These are phyloP conservation scores for Thumatha senex DNA, from an alignment of 2,888 invertebrate genomes.

Conservation along the genomic window DNA sequence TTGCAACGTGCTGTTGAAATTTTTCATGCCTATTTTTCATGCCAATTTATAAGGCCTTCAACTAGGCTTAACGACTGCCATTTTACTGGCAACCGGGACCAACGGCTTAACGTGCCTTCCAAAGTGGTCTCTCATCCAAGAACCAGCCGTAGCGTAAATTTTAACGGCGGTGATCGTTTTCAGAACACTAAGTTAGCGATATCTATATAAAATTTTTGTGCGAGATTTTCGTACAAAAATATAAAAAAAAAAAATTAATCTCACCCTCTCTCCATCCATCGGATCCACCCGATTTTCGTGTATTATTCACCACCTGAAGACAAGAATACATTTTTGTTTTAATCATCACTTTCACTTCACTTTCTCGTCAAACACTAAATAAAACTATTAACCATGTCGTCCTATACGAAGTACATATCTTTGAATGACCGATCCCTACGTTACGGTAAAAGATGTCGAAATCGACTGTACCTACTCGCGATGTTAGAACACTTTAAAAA, in stretches of 20 bases:
- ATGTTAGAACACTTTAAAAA: conserved; percentile 59
- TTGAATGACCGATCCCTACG: conserved; percentile 53
- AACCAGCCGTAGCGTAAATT: too few relatives aligned
- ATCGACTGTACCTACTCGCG: conserved; percentile 64
- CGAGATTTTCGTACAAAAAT: too few relatives aligned
- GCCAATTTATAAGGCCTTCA: too few relatives aligned
- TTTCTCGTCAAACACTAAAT: conserved; percentile 22
- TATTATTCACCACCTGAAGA: conserved; percentile 87
- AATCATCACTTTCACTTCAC: conserved; percentile 50
- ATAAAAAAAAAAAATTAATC: not conserved
- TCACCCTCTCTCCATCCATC: conserved; percentile 83
- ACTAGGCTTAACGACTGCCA: too few relatives aligned
- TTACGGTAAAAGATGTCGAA: conserved; percentile 63
- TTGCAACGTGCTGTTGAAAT: too few relatives aligned
- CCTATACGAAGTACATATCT: conserved; percentile 51
- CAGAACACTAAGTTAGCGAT: too few relatives aligned
- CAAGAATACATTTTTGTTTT: conserved; percentile 42
- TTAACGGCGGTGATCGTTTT: too few relatives aligned
- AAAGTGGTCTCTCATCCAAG: too few relatives aligned
- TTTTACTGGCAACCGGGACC: too few relatives aligned
- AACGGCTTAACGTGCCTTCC: too few relatives aligned
- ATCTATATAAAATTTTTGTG: too few relatives aligned
- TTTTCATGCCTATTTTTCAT: too few relatives aligned
- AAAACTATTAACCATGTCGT: conserved; percentile 61
- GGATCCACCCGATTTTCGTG: conserved; percentile 82